Base-by-base conservation (phyloP, 1,140 invertebrate species). In the Drosophila paulistorum region DNA sequence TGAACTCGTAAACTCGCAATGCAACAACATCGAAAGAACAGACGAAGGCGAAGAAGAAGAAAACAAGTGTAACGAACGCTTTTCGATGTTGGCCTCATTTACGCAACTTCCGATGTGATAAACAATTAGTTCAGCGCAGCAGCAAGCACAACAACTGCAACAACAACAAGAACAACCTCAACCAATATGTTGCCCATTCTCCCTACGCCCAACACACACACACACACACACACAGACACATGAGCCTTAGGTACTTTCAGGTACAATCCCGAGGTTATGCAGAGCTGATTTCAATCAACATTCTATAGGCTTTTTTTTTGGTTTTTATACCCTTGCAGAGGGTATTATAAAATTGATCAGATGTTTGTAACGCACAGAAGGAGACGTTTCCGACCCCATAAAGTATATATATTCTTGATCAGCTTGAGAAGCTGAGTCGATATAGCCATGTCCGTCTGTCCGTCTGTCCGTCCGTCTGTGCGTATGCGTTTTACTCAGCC, bases 91-190 rank as follows among this genome's bases (percentile, higher is more conserved):
- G 84, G 67, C 83, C 83, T 51, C 83, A 77, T 85, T 86, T 79
- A 76, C 67, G 79, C 82, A 78, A 87, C 84, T 89, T 89, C 83
- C 84, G 83, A 83, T 87, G 80, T 81, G 83, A 89, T 89, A 87
- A 87, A 82, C 62, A 65, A 33, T 35, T 68, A 55, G 13, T 35
- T 39, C 58, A 66, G 9, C 10, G 41, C 20, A 41, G 65, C 55
- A 37, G 65, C 64, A 59, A 42, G 11, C 42, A 13, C 39, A 45
- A 35, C 10, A 63, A 63, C n/a, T 14, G 33, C 11, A 33, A 20
- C 26, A 57, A 35, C 33, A 30, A 30, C 11, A 10, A 37, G 35
- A 39, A 39, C n/a, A 14, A 7, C 11, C 10, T 35, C 17, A 42
- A 26, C 23, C 17, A 20, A 63, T n/a, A 55, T 23, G 51, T 20